These are phyloP conservation scores for Strix occidentalis DNA, from an alignment of 2,797 vertebrate species.

Conservation along the genomic window DNA sequence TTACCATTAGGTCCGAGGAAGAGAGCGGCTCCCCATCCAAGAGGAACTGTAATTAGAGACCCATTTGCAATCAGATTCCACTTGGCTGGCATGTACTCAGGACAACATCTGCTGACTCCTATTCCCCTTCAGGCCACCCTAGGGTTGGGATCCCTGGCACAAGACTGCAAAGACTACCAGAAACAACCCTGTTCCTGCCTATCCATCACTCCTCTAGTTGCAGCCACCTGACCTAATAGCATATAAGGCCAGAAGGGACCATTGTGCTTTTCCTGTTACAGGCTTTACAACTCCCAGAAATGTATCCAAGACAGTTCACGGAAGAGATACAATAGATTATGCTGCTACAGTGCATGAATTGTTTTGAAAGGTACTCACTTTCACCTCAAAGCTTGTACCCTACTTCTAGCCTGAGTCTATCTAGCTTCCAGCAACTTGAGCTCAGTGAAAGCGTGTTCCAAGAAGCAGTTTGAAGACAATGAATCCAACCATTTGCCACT, in stretches of 20 bases:
- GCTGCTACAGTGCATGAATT: not conserved
- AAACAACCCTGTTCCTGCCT: constrained; percentile 18
- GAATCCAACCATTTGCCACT: not conserved
- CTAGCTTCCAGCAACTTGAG: not conserved
- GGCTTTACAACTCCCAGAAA: not conserved
- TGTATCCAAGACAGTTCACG: accelerated
- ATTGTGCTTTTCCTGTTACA: not conserved
- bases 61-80: constrained; percentile 39
- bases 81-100: constrained; percentile 11
- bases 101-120: constrained; percentile 17
- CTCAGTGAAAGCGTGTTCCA: not conserved
- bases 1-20: constrained; percentile 85
- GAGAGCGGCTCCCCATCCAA: constrained; percentile 85
- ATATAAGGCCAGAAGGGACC: not conserved
- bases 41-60: constrained; percentile 81
- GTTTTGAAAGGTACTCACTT: not conserved
- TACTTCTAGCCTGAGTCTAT: not conserved
- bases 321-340: not conserved
- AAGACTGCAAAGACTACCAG: constrained; percentile 3
- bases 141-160: not conserved
- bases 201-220: not conserved
- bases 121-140: not conserved
- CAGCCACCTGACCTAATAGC: not conserved
- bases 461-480: not conserved
- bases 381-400: not conserved